Evolutionary conservation across 1,140 invertebrate genomes (phyloP), one percentile per base, ranked within the genome.

Genomic region (Vanessa atalanta): DNA sequence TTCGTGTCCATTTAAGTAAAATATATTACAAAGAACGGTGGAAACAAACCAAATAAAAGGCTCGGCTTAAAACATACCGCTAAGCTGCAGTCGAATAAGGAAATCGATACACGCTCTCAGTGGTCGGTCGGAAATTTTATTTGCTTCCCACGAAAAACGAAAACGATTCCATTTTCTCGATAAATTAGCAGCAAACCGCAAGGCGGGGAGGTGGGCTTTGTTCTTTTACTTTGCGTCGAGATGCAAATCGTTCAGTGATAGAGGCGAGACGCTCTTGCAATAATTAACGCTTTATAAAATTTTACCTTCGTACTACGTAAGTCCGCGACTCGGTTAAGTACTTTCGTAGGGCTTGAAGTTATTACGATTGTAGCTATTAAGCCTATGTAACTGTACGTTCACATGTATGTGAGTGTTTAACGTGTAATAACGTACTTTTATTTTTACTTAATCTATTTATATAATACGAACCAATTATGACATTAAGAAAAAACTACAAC

Each of bases 161-260:
- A 67, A 43, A 26, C 55, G 65, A 65, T 67, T 67, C 65, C 66
- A 64, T 69, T 73, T 69, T 47, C 57, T 31, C 65, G 60, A 73
- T 73, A 69, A 73, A 73, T 73, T 73, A 73, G 72, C 65, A 51
- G 47, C 66, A 63, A 53, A 65, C 66, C 72, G 47, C 65, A 73
- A 50, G 64, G 23, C 23, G 20, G 48, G 65, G 23, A 65, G 48
- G 55, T 16, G 13, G 48, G 55, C 55, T 65, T 72, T 65, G 50
- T 47, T 43, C 66, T 69, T 69, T 63, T 48, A 65, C 15, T 65
- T 69, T 16, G 13, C 11, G 43, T 43, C 23, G 13, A n/a, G 57
- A 37, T 31, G 26, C 57, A 15, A 31, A 61, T 37, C 9, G 14
- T 6, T 15, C 31, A 37, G 31, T n/a, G 57, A 37, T 61, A 37